Percentiles rank a stretch among this genome's conserved stretches.
These are phyloP conservation scores for Porites divaricata DNA, from an alignment of 92 coral and sea anemone species.

Conservation along the genomic window DNA sequence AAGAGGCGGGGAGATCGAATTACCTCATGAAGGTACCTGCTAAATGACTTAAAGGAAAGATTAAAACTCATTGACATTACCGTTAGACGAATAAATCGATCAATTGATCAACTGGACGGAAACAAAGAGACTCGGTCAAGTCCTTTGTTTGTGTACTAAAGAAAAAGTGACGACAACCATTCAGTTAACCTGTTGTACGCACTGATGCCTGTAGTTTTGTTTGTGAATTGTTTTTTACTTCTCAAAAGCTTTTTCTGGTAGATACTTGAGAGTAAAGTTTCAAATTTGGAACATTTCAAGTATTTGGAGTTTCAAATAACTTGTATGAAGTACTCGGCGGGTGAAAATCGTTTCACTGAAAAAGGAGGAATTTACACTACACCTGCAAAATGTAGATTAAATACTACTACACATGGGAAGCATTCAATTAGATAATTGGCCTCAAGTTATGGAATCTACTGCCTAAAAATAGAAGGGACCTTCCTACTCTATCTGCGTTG, in stretches of 20 bases:
- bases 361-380: no score
- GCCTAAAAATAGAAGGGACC: no score
- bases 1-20: not conserved
- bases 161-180: not conserved
- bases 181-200: not conserved
- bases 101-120: not conserved
- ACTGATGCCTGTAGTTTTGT: not conserved
- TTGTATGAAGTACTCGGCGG: no score
- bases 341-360: no score
- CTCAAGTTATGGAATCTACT: no score
- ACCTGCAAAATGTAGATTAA: no score
- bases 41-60: not conserved
- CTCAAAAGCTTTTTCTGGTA: not conserved
- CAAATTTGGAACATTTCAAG: not conserved
- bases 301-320: no score
- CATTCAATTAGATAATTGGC: no score
- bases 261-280: not conserved
- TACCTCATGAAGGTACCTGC: conserved; percentile 22
- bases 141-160: not conserved
- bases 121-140: not conserved
- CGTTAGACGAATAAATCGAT: not conserved
- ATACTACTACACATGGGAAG: no score
- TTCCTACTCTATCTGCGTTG: no score
- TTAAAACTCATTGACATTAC: not conserved
- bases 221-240: not conserved